Conservation (phyloP, 2,888 invertebrate species). For the Timandra comae region DNA sequence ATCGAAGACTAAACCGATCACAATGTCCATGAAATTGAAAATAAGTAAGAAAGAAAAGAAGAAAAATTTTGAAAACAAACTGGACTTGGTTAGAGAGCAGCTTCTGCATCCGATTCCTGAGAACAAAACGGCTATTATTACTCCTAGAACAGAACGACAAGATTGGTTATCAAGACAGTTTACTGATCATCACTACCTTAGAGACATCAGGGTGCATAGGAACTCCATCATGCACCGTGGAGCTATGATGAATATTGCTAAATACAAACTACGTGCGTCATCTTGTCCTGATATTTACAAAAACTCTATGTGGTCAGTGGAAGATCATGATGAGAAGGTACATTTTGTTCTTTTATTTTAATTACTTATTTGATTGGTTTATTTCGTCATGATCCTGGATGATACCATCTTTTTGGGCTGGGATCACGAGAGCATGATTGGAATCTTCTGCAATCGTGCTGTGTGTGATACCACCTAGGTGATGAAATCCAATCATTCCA, state of each 20-base stretch:
- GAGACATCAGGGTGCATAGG: slow-evolving; percentile 83
- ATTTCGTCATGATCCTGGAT: not conserved
- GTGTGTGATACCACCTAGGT: no score
- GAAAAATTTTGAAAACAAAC: slow-evolving; percentile 60
- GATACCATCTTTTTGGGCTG: not conserved
- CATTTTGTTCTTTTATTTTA: not conserved
- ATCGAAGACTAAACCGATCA: slow-evolving; percentile 71
- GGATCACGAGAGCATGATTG: no score
- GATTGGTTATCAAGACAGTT: slow-evolving; percentile 73
- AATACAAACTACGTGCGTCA: slow-evolving; percentile 89
- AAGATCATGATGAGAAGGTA: slow-evolving; percentile 80
- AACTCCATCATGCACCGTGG: slow-evolving; percentile 92
- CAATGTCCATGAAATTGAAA: slow-evolving; percentile 79
- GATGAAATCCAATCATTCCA: no score
- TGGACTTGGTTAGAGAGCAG: slow-evolving; percentile 56
- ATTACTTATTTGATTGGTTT: not conserved
- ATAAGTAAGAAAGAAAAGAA: slow-evolving; percentile 45
- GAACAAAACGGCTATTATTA: slow-evolving; percentile 50
- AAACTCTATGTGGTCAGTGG: slow-evolving; percentile 90
- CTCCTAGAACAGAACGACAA: slow-evolving; percentile 40
- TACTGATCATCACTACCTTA: slow-evolving; percentile 81
- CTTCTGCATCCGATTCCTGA: slow-evolving; percentile 66
- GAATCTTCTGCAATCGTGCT: no score
- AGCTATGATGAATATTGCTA: slow-evolving; percentile 89
- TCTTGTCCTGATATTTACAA: slow-evolving; percentile 94